Evolutionary conservation across 1,140 invertebrate genomes (phyloP), one percentile per base, ranked within the genome.

Genomic region (Calliopsis andreniformis): DNA sequence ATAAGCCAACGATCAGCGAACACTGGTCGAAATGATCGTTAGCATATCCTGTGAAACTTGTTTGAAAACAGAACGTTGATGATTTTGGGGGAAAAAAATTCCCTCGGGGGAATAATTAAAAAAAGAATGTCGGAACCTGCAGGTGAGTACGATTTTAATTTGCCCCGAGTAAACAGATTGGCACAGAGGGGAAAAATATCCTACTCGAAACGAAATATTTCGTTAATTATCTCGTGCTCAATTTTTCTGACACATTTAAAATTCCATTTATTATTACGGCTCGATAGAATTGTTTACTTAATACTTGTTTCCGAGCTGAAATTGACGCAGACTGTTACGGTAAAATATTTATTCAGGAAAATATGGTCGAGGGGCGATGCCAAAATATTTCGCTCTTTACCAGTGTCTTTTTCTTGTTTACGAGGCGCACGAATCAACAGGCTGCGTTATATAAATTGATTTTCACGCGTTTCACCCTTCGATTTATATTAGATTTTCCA

Each of bases 401-500:
- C 12, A 6, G 7, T 23, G 7, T 28, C 14, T 28, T 42, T 8
- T n/a, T 16, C 6, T 3, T 5, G n/a, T n/a, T n/a, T n/a, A n/a
- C 5, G 23, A 2, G 2, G 14, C 25, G 5, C 2, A 2, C 10
- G 42, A 39, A 20, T 70, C 68, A 70, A 70, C 68, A 61, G 55
- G 68, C 68, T 47, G 18, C 23, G 16, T 14, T n/a, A n/a, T n/a
- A 51, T 14, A 7, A 1, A 4, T 23, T 18, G 32, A 28, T 75
- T 72, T 14, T 30, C 39, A 18, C 32, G 39, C 45, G 30, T 61
- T 61, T 23, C 25, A 14, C 20, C 35, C 5, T 51, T 23, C 35
- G 62, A 86, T 85, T 76, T 87, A 87, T 87, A 87, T 87, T 89
- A 86, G 83, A 87, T 87, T 84, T 84, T 78, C 66, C 35, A 58